Percentiles rank a stretch among this genome's conserved stretches.
These are phyloP conservation scores for Verasper variegatus DNA, from an alignment of 2,113 vertebrate species.

Conservation along the genomic window DNA sequence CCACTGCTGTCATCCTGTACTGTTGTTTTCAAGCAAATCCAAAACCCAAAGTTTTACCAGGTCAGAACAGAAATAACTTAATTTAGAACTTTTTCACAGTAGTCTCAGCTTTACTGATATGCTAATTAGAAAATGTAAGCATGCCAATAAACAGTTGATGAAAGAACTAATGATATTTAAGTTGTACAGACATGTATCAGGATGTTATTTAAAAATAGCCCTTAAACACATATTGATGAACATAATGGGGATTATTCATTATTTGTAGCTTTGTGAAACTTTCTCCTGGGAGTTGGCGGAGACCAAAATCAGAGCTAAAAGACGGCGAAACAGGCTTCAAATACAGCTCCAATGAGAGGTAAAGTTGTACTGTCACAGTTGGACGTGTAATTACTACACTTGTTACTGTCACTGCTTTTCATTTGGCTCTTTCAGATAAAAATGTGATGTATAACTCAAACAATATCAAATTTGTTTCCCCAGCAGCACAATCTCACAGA, in stretches of 20 bases:
- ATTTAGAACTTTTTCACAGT: background rate
- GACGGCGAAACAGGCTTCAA: background rate
- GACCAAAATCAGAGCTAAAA: background rate
- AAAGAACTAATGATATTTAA: too few species aligned
- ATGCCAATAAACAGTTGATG: too few species aligned
- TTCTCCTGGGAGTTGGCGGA: background rate
- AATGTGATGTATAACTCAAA: too few species aligned
- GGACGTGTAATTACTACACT: background rate
- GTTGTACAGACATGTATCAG: too few species aligned
- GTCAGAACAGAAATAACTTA: background rate
- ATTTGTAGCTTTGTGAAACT: background rate
- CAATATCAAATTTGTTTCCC: too few species aligned
- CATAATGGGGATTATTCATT: too few species aligned
- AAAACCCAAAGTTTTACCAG: background rate
- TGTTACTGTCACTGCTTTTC: too few species aligned
- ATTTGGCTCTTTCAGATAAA: too few species aligned
- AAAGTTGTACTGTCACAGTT: background rate
- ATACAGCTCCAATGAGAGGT: background rate
- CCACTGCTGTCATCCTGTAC: background rate
- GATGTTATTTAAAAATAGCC: too few species aligned
- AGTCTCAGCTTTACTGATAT: background rate
- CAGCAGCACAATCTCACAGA: background rate
- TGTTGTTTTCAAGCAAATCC: background rate
- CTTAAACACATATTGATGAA: too few species aligned
- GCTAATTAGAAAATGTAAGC: background rate